Evolutionary conservation across 2,113 vertebrate genomes (phyloP).

Genomic region (Cardinalis cardinalis): DNA sequence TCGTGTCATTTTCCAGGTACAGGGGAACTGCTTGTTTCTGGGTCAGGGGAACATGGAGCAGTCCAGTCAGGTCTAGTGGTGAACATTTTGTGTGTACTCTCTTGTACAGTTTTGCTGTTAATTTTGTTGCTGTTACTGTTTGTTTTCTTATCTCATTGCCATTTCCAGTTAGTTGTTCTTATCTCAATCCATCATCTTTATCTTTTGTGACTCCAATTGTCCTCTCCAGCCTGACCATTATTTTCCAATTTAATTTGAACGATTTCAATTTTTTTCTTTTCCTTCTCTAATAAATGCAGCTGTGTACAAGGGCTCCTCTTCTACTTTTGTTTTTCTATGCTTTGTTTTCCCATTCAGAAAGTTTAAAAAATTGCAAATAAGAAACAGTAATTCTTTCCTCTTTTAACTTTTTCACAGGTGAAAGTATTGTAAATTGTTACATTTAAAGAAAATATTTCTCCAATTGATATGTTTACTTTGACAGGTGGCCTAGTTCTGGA

Average conservation of each 20-base stretch:
- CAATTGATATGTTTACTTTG: background rate
- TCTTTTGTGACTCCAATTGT: background rate
- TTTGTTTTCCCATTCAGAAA: background rate
- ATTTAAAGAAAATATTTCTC: background rate
- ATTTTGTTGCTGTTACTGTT: background rate
- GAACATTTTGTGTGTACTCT: background rate
- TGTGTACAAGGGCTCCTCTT: background rate
- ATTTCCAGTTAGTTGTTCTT: background rate
- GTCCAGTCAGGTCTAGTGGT: background rate
- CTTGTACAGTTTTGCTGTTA: background rate
- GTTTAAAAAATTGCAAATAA: background rate
- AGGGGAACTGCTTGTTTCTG: background rate
- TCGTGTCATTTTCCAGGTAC: background rate
- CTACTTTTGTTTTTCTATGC: background rate
- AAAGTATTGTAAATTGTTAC: background rate
- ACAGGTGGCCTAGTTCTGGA: background rate
- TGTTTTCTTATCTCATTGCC: background rate
- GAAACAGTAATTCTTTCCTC: background rate
- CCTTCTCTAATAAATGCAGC: background rate
- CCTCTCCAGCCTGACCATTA: background rate
- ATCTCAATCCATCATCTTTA: background rate
- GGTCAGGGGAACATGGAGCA: background rate
- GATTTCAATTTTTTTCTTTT: background rate
- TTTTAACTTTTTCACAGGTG: background rate
- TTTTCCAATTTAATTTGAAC: background rate